These are phyloP conservation scores for Cecropterus lyciades DNA, from an alignment of 1,140 invertebrate genomes.

Conservation along the genomic window DNA sequence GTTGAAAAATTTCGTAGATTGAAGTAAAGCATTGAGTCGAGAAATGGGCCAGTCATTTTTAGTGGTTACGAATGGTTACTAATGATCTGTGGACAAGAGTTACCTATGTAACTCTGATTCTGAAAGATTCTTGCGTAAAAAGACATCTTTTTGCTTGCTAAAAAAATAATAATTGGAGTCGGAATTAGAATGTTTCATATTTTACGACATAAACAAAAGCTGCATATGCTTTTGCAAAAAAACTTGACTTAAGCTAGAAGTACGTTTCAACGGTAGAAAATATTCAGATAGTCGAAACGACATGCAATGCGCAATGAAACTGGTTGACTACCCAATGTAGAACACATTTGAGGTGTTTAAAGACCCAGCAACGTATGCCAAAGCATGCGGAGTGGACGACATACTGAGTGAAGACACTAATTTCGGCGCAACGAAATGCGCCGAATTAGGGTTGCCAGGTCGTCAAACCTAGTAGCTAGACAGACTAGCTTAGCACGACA, in stretches of 20 bases:
- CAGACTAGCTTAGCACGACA: no score
- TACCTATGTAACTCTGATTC: no score
- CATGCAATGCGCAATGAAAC: conserved; percentile 52
- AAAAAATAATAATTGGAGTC: conserved; percentile 27
- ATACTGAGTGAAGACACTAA: conserved; percentile 56
- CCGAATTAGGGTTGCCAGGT: no score
- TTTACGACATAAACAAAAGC: conserved; percentile 69
- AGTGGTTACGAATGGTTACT: no score
- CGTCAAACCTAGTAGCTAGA: no score
- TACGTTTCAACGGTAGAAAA: conserved; percentile 48
- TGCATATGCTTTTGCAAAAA: conserved; percentile 54
- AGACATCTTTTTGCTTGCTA: conserved; percentile 25
- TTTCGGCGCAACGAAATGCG: no score
- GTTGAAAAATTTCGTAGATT: no score
- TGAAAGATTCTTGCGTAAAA: no score
- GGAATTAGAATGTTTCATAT: conserved; percentile 65
- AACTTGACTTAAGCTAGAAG: conserved; percentile 48
- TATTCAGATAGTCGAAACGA: conserved; percentile 43
- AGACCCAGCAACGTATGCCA: conserved; percentile 45
- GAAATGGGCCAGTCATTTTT: no score
- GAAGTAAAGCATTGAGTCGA: no score
- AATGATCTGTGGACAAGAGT: no score
- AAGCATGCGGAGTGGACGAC: conserved; percentile 54
- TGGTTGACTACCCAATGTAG: conserved; percentile 44
- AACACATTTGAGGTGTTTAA: conserved; percentile 48